phyloP scores from a whole-genome alignment of 1,140 invertebrate species.

The Melitaea cinxia region DNA sequence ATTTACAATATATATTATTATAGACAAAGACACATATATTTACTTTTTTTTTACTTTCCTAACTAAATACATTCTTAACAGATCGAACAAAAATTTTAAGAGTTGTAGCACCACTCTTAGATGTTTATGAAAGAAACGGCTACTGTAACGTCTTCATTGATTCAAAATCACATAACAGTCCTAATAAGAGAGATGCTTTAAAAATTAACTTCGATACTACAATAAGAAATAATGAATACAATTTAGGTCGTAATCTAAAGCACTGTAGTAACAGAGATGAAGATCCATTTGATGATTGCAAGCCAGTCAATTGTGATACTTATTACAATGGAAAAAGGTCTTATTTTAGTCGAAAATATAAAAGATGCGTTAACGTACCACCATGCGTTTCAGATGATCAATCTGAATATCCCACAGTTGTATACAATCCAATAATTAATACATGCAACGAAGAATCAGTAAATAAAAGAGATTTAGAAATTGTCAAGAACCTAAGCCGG shows the following conservation, averaged over 20 bases:
- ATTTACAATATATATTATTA: too few relatives aligned
- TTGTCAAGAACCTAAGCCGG: constrained; percentile 42
- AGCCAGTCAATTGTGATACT: constrained; percentile 79
- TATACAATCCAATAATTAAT: constrained; percentile 61
- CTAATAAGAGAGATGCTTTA: constrained; percentile 49
- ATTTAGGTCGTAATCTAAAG: constrained; percentile 43
- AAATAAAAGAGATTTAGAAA: constrained; percentile 50
- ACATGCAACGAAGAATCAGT: constrained; percentile 49
- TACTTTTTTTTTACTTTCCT: too few relatives aligned
- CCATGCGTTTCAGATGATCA: constrained; percentile 61
- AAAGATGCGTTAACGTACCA: constrained; percentile 72
- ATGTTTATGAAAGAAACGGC: constrained; percentile 53
- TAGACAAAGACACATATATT: too few relatives aligned
- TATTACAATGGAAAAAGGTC: constrained; percentile 78
- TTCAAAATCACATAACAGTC: constrained; percentile 43
- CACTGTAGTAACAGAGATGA: constrained; percentile 73
- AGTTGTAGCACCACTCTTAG: constrained; percentile 57
- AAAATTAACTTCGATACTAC: constrained; percentile 62
- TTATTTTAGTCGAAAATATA: constrained; percentile 64
- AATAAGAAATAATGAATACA: constrained; percentile 31
- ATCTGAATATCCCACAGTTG: constrained; percentile 56
- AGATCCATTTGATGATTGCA: constrained; percentile 80
- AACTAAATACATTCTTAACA: too few relatives aligned
- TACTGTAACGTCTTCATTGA: constrained; percentile 58
- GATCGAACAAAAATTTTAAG: constrained; percentile 50